phyloP scores from a whole-genome alignment of 2,113 vertebrate species.

The Prolemur simus region DNA sequence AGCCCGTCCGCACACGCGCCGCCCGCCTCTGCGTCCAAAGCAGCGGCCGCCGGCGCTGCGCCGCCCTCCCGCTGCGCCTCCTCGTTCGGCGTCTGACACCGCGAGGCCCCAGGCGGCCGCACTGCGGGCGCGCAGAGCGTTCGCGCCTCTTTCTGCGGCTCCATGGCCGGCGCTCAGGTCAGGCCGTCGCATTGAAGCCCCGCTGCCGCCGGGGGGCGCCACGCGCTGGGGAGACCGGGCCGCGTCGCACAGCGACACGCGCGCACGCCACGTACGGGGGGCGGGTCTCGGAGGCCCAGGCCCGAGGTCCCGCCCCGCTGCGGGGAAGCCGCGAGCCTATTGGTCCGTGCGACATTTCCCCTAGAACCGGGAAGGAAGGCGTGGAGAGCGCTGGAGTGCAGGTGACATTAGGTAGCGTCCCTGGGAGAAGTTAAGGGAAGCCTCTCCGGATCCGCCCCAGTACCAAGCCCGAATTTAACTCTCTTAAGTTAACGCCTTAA shows the following conservation, averaged over 20 bases:
- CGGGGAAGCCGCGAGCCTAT: background rate
- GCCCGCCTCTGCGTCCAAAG: slow-evolving; percentile 39
- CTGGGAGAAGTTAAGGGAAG: accelerated
- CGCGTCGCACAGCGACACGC: background rate
- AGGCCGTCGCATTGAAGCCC: background rate
- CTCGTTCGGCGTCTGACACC: background rate
- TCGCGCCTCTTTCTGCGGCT: slow-evolving; percentile 39
- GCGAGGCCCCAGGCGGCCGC: background rate
- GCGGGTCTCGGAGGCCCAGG: background rate
- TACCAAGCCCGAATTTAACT: background rate
- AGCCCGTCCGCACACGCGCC: slow-evolving; percentile 84
- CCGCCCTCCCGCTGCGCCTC: background rate
- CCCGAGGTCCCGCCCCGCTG: background rate
- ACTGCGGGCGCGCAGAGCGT: accelerated
- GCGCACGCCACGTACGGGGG: background rate
- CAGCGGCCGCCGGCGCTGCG: background rate
- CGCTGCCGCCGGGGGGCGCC: slow-evolving; percentile 42
- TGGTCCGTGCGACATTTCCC: background rate
- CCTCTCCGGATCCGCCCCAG: background rate
- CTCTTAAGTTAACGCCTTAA: too few relatives aligned
- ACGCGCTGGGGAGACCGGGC: background rate
- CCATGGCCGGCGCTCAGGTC: background rate
- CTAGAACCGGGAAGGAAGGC: background rate
- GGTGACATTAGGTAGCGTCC: accelerated
- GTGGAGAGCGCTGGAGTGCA: accelerated